Conservation (phyloP, 64 coral and sea anemone genomes). For the Montipora foliosa region DNA sequence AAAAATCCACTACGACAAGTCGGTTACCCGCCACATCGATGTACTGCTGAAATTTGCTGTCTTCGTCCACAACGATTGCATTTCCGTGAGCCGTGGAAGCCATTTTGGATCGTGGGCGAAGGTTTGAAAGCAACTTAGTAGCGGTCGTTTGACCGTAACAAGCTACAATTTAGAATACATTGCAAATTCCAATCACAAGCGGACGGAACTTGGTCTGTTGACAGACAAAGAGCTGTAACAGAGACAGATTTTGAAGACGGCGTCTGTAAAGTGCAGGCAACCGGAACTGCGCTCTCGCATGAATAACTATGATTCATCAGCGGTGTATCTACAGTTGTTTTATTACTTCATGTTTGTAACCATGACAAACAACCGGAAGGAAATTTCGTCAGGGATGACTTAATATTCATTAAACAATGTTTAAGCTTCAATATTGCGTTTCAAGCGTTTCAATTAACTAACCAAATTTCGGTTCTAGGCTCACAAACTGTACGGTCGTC, state of each 20-base stretch:
- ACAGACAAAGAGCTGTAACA: background rate
- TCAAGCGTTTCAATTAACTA: no score
- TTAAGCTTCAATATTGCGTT: no score
- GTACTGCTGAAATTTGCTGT: constrained; percentile 76
- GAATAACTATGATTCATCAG: background rate
- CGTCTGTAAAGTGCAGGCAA: background rate
- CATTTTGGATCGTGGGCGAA: constrained; percentile 5
- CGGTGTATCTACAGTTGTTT: background rate
- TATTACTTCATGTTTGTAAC: constrained; percentile 26
- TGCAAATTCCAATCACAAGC: background rate
- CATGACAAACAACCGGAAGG: background rate
- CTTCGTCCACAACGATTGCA: constrained; percentile 79
- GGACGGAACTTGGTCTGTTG: background rate
- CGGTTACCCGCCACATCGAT: constrained; percentile 76
- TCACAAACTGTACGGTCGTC: no score
- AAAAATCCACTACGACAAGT: constrained; percentile 93
- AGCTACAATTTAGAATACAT: background rate
- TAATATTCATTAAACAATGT: no score
- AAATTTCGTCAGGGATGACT: background rate
- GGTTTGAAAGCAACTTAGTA: background rate
- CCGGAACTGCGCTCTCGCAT: background rate
- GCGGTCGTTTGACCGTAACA: background rate
- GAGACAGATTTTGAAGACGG: background rate
- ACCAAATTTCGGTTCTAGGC: no score
- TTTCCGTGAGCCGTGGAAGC: constrained; percentile 82